phyloP scores from a whole-genome alignment of 1,140 invertebrate genomes.

The Euwallacea similis region DNA sequence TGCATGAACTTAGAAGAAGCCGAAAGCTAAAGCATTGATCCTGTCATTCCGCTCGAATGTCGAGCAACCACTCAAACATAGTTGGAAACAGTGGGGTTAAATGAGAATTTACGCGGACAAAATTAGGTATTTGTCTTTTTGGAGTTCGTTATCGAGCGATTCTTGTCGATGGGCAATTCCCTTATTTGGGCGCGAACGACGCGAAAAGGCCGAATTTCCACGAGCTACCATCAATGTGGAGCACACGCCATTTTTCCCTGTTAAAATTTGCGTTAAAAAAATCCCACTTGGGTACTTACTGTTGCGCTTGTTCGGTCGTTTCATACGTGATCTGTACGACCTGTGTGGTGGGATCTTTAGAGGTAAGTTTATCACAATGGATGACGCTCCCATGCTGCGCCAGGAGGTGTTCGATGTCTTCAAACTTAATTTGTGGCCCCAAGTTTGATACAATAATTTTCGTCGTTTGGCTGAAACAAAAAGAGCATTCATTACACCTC shows the following conservation, averaged over 20 bases:
- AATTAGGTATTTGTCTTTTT: too few species aligned
- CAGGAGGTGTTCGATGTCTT: constrained; percentile 83
- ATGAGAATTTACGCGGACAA: too few species aligned
- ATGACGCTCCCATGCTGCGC: constrained; percentile 78
- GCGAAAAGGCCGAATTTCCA: too few species aligned
- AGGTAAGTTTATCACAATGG: constrained; percentile 80
- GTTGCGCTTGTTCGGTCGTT: constrained; percentile 75
- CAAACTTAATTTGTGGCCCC: constrained; percentile 75
- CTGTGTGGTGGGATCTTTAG: constrained; percentile 76
- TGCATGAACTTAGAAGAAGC: too few species aligned
- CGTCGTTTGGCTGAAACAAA: constrained; percentile 69
- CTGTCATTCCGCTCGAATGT: too few species aligned
- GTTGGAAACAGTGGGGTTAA: too few species aligned
- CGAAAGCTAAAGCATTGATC: too few species aligned
- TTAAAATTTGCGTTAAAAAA: neutral
- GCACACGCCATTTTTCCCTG: neutral
- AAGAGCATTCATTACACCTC: neutral
- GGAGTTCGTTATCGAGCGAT: too few species aligned
- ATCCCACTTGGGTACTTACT: constrained; percentile 31
- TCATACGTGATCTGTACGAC: constrained; percentile 84
- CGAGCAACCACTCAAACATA: too few species aligned
- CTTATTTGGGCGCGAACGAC: too few species aligned
- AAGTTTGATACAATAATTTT: constrained; percentile 87
- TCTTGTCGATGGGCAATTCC: too few species aligned
- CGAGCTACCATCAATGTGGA: too few species aligned